Evolutionary conservation across 2,113 vertebrate genomes (phyloP).

Genomic region (Scatophagus argus): DNA sequence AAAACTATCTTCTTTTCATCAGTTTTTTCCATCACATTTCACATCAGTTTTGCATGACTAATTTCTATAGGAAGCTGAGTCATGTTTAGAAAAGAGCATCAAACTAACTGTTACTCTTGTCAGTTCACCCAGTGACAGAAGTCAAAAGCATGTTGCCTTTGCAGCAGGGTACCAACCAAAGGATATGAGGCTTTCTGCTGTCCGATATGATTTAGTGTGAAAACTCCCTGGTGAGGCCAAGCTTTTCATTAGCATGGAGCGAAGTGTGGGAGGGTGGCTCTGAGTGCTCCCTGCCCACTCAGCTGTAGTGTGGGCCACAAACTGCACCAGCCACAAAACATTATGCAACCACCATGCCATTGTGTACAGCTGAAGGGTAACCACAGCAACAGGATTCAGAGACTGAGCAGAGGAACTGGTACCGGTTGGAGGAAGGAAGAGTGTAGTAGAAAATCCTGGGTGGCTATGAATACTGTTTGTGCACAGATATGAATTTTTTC

Average conservation of each 20-base stretch:
- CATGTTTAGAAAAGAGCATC: neutral
- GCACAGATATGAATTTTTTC: constrained; percentile 20
- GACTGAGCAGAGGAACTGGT: constrained; percentile 50
- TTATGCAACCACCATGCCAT: constrained; percentile 80
- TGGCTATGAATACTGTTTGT: constrained; percentile 26
- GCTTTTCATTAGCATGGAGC: constrained; percentile 77
- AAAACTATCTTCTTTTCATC: too few species aligned
- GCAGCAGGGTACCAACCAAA: neutral
- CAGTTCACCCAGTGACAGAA: neutral
- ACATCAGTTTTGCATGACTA: too few species aligned
- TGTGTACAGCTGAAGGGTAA: constrained; percentile 79
- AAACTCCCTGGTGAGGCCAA: constrained; percentile 58
- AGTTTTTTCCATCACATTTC: neutral
- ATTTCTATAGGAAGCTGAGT: too few species aligned
- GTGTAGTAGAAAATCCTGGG: constrained; percentile 58
- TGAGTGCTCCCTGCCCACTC: constrained; percentile 78
- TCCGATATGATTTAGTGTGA: constrained; percentile 48
- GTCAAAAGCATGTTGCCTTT: neutral
- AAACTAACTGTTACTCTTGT: too few species aligned
- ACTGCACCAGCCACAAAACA: constrained; percentile 68
- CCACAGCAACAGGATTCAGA: constrained; percentile 80
- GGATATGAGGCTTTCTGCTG: neutral
- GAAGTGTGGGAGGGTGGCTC: constrained; percentile 76
- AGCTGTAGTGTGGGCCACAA: constrained; percentile 76
- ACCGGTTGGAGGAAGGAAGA: constrained; percentile 64